Base-by-base conservation (phyloP, 2,113 vertebrate genomes). In the Oncorhynchus nerka region DNA sequence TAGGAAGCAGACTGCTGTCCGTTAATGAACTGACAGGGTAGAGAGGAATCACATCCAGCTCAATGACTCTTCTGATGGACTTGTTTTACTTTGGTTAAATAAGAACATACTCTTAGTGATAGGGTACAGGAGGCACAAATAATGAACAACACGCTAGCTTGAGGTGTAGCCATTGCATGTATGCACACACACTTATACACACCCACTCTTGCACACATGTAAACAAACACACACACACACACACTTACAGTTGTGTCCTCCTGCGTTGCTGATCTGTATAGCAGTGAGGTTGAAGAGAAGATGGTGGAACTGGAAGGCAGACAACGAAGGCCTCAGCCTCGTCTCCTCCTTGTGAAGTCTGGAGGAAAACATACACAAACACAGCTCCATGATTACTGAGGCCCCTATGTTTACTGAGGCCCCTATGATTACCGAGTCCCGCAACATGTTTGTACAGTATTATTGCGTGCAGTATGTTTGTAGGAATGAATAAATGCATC, bases 251-350 rank as follows among this genome's bases (percentile, higher is more conserved):
- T 80, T 81, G 49, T 68, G 45, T 0, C 85, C 80, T 0, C 6
- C 83, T 5, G 86, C 86, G 19, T 93, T 89, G 2, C 71, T 91
- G 90, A 99, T 88, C 19, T 15, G 85, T 5, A 98, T 82, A 1
- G 83, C 19, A 0, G 92, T 96, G 87, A 98, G 87, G 83, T 96
- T 97, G 94, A 93, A 79, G 16, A 99, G 95, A 51, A 98, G 91
- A 68, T 68, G 90, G 79, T 94, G 96, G 89, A 98, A 95, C 75
- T 94, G 92, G 89, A 93, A 94, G 30, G 94, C 11, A 0, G 95
- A 91, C 57, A 96, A 61, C 0, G 8, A 70, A 68, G 92, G 91
- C 75, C 65, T 80, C 4, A 91, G 81, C 2, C 86, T 88, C 48
- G 81, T 89, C 1, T 94, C 93, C 13, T 84, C 92, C 86, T 97